Evolutionary conservation across 2,113 vertebrate genomes (phyloP).

Genomic region (Cettia cetti): DNA sequence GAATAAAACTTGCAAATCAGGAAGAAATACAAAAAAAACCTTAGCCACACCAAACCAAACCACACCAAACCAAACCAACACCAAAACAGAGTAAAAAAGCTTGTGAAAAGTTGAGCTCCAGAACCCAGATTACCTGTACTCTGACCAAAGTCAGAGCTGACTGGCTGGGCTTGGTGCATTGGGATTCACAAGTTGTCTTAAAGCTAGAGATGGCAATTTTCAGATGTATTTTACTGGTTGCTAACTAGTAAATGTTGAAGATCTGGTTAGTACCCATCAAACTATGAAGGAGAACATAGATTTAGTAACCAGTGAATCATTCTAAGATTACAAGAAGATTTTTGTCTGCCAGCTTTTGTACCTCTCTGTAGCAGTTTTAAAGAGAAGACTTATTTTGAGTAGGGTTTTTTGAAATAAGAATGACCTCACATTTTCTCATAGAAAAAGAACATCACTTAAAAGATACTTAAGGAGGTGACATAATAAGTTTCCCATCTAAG

Average conservation of each 20-base stretch:
- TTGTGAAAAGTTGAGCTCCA: neutral
- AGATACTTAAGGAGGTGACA: neutral
- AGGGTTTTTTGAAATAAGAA: neutral
- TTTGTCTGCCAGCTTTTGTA: neutral
- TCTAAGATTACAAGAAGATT: neutral
- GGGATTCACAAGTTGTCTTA: neutral
- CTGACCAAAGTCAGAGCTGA: neutral
- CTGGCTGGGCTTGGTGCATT: neutral
- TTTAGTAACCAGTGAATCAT: neutral
- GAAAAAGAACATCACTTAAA: neutral
- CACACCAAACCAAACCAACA: no score
- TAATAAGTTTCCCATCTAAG: neutral
- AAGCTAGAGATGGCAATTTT: neutral
- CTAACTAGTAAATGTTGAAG: neutral
- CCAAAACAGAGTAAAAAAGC: neutral
- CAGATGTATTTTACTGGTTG: neutral
- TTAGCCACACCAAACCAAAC: no score
- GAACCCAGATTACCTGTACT: fast-evolving
- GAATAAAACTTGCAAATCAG: neutral
- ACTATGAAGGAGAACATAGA: neutral
- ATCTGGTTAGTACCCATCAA: neutral
- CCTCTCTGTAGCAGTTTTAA: neutral
- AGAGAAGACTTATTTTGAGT: neutral
- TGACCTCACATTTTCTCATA: neutral
- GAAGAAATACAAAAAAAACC: no score